A percentile compares a stretch with the other conserved stretches of the same genome.
Conservation (phyloP, 2,113 vertebrate species). For the Lates calcarifer region DNA sequence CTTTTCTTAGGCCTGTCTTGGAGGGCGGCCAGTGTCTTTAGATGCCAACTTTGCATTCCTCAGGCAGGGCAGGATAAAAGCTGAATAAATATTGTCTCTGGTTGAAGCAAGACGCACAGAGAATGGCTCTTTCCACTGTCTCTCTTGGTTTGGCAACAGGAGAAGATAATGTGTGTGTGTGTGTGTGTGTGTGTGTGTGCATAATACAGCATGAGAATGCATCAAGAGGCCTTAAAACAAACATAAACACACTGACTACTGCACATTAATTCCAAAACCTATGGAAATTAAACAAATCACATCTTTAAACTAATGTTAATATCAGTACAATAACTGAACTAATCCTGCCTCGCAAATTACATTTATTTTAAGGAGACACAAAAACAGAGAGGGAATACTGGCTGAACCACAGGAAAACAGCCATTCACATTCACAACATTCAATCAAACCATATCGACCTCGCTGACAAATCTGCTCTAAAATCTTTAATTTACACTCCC, state of each 20-base stretch:
- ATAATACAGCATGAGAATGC: neutral
- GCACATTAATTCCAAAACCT: neutral
- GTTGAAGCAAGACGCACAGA: constrained; percentile 22
- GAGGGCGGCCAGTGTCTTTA: constrained; percentile 60
- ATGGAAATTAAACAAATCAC: neutral
- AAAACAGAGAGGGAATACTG: neutral
- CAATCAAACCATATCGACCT: neutral
- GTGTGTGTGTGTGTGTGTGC: neutral
- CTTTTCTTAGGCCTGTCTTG: constrained; percentile 57
- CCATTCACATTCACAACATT: neutral
- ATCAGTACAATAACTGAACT: constrained; percentile 4
- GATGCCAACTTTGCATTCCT: constrained; percentile 58
- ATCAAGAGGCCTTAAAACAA: neutral
- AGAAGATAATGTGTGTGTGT: constrained; percentile 7
- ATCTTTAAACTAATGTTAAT: neutral
- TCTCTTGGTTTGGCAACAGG: constrained; percentile 23
- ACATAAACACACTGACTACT: constrained; percentile 3
- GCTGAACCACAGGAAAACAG: neutral
- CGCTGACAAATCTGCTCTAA: neutral
- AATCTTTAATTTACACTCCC: neutral
- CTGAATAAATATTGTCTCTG: constrained; percentile 68
- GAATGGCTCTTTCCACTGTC: constrained; percentile 33
- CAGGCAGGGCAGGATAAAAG: constrained; percentile 56
- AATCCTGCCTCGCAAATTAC: neutral
- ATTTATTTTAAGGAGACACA: constrained; percentile 11